Conservation (phyloP, 2,113 vertebrate genomes). For the Terrapene triunguis region DNA sequence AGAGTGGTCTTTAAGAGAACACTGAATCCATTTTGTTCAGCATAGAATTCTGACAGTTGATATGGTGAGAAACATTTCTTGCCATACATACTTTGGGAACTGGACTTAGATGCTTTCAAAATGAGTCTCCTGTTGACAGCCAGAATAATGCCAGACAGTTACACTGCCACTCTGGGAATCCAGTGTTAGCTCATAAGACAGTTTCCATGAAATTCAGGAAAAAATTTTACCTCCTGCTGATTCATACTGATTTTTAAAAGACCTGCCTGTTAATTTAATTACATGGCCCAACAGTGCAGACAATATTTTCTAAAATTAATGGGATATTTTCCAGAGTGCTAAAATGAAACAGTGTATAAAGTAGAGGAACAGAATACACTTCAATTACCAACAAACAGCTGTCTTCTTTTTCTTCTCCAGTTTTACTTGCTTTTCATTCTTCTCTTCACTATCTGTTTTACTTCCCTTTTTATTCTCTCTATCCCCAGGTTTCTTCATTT, state of each 20-base stretch:
- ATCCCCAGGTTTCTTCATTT: neutral
- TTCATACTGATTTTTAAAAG: neutral
- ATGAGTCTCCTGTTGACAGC: neutral
- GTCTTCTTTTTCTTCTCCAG: neutral
- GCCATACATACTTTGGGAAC: neutral
- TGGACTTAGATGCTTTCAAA: neutral
- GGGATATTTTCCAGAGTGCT: neutral
- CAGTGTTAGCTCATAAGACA: neutral
- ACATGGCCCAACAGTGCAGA: neutral
- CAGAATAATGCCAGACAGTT: neutral
- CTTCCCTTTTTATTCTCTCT: neutral
- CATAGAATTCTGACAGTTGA: neutral
- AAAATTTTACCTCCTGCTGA: neutral
- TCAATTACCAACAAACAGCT: neutral
- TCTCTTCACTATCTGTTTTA: neutral
- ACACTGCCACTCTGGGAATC: fast-evolving
- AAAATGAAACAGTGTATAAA: neutral
- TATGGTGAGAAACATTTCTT: neutral
- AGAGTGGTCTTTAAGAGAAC: neutral
- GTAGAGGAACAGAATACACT: neutral
- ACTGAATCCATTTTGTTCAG: neutral
- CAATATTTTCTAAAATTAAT: neutral
- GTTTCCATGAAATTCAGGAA: neutral
- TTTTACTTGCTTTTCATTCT: neutral
- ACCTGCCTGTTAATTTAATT: neutral